phyloP scores from a whole-genome alignment of 2,888 invertebrate species.

The Erpobdella octoculata region DNA sequence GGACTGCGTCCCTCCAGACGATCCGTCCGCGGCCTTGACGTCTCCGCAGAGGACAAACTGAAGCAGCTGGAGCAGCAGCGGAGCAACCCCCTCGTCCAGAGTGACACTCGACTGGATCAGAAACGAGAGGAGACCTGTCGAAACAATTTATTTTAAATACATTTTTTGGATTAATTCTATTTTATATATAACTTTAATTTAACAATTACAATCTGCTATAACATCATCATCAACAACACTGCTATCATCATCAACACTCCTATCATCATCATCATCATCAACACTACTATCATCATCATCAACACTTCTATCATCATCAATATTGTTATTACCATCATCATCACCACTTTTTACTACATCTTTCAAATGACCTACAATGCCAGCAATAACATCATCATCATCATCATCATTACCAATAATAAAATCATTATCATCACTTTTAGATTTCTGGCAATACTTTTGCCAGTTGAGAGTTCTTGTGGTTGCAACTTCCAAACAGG shows the following conservation, averaged over 20 bases:
- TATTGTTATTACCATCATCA: no score
- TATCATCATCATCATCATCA: constrained; percentile 1
- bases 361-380: no score
- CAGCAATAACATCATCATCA: background rate
- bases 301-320: no score
- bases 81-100: constrained; percentile 80
- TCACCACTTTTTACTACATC: no score
- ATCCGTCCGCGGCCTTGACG: background rate
- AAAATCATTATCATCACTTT: constrained; percentile 39
- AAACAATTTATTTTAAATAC: no score
- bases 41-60: constrained; percentile 66
- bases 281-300: background rate
- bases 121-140: constrained; percentile 67
- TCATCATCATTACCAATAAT: background rate
- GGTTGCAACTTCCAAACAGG: constrained; percentile 83
- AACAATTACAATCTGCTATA: no score
- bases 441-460: constrained; percentile 54
- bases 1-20: background rate
- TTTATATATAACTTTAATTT: no score
- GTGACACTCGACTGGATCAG: constrained; percentile 71
- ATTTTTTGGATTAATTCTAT: no score
- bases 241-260: no score
- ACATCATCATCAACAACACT: no score
- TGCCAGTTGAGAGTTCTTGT: constrained; percentile 92
- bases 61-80: constrained; percentile 78